These are phyloP conservation scores for Megamerina dolium DNA, from an alignment of 2,888 invertebrate genomes.

Conservation along the genomic window DNA sequence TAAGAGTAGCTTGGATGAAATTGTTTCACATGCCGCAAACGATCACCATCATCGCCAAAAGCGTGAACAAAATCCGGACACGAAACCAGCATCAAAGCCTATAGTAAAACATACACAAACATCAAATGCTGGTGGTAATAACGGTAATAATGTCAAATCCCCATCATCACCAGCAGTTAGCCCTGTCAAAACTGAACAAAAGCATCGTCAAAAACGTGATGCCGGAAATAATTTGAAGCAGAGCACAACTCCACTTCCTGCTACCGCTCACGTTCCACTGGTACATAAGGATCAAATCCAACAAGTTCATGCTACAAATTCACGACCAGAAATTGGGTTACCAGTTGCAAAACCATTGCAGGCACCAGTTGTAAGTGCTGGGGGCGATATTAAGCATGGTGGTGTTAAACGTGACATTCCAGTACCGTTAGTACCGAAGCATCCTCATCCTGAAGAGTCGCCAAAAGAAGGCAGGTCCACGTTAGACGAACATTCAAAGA, in stretches of 20 bases:
- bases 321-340: conserved; percentile 10
- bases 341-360: conserved; percentile 1
- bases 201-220: not conserved
- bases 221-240: not conserved
- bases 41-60: conserved; percentile 20
- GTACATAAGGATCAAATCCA: not conserved
- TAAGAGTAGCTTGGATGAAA: not conserved
- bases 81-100: not conserved
- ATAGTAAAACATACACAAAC: not conserved
- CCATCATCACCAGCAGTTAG: not conserved
- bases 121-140: no score
- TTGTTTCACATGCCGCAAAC: not conserved
- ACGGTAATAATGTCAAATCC: no score
- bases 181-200: not conserved
- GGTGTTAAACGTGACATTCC: conserved; percentile 36
- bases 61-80: conserved; percentile 18
- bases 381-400: conserved; percentile 5
- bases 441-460: conserved; percentile 23
- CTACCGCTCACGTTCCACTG: not conserved
- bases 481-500: not conserved
- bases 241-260: conserved; percentile 11
- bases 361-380: not conserved
- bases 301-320: not conserved
- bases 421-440: conserved; percentile 35
- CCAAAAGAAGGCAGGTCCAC: not conserved